Base-by-base conservation (phyloP, 2,797 vertebrate genomes). In the Artibeus jamaicensis region DNA sequence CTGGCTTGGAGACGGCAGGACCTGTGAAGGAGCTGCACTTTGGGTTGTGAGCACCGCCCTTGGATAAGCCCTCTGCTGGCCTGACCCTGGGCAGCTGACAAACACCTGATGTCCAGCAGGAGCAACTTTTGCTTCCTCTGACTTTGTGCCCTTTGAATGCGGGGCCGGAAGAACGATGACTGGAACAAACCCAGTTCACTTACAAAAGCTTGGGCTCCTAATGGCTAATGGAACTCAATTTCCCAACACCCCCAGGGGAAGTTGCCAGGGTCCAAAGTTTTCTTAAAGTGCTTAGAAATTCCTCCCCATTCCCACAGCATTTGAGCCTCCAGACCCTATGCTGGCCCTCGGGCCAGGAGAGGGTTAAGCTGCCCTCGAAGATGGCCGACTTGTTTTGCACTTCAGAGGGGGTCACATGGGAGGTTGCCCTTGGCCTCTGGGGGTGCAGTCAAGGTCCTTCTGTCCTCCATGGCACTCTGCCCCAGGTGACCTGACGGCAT, bases 301-400 rank as follows among this genome's bases (percentile, higher is more conserved):
- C 74, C 50, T 83, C 48, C 46, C 39, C 32, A 26, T 12, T 44
- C 68, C 88, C 78, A 5, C 0, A 48, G 24, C 82, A 34, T 34
- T 10, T 24, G 15, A 2, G 57, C 24, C 32, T 73, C 78, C 29
- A 21, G 15, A 0, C 9, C 48, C 42, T 9, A 34, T 14, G 6
- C 19, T 9, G 0, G 73, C 37, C 42, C 37, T n/a, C 19, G 8
- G 1, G 95, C n/a, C 55, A 9, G 34, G 48, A 55, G 26, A 34
- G 87, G 95, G 97, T 92, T 92, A 93, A 89, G 77, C 68, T 37
- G 57, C 77, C 82, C 62, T 67, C 73, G 86, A 86, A 96, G 71
- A 97, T 96, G 96, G 95, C 93, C 81, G 95, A 71, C 92, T 57
- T 92, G 97, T 82, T 93, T 86, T 82, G 95, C 96, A 39, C 59